A percentile compares a stretch with the other conserved stretches of the same genome.
These are phyloP conservation scores for Eulemur coronatus DNA, from an alignment of 2,797 vertebrate genomes.

Conservation along the genomic window DNA sequence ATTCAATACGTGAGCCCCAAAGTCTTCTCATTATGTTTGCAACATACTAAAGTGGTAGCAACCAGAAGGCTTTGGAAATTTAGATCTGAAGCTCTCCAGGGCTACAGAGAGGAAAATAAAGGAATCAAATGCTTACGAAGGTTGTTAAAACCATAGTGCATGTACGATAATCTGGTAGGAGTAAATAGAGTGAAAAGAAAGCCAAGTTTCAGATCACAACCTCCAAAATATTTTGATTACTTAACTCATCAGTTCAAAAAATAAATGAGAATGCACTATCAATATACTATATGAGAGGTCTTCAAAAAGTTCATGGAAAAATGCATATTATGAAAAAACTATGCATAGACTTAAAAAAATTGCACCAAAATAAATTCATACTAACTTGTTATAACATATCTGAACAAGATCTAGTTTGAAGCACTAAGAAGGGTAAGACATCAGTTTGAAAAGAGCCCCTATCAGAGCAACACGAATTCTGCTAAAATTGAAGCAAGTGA, in stretches of 20 bases:
- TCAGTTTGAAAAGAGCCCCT: neutral
- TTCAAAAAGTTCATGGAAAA: neutral
- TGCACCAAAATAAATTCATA: neutral
- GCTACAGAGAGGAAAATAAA: neutral
- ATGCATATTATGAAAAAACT: neutral
- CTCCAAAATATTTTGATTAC: neutral
- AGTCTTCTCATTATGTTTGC: slow-evolving; percentile 24
- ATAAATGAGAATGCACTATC: neutral
- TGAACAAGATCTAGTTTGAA: neutral
- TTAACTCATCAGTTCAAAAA: neutral
- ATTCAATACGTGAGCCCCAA: neutral
- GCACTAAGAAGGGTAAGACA: neutral
- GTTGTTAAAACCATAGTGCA: neutral
- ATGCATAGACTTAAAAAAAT: neutral
- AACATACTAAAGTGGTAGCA: neutral
- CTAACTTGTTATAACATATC: neutral
- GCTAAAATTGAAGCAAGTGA: neutral
- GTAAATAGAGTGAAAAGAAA: slow-evolving; percentile 11
- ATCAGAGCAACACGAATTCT: neutral
- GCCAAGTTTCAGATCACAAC: neutral
- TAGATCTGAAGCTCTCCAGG: neutral
- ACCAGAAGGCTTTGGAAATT: slow-evolving; percentile 40
- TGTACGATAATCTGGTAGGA: neutral
- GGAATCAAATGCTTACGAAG: slow-evolving; percentile 18
- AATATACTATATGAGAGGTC: neutral